Base-by-base conservation (phyloP, 2,888 invertebrate species). In the Biston betularia region DNA sequence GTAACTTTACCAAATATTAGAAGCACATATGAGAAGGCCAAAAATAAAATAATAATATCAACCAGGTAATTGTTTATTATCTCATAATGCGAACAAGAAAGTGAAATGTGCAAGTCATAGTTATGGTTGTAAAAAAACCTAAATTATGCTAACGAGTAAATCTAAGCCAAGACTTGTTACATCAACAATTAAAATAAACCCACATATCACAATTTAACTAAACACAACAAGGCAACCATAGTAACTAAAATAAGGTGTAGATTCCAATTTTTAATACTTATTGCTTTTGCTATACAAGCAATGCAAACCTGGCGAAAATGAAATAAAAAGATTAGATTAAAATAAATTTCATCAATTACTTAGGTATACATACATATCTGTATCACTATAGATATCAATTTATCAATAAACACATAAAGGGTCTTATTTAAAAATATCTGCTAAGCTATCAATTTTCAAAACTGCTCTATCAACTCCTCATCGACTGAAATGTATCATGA, bases 141-240 rank as follows among this genome's bases (percentile, higher is more conserved):
- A 88, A 85, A 79, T 83, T 81, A 84, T 50, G 45, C 70, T 69
- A 73, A 73, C 69, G 65, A 71, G 57, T 68, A 57, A 65, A 63
- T 69, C 67, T 71, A 74, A 69, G 70, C 68, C 74, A 78, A 82
- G 75, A 78, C 81, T 84, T 78, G 79, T 83, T 84, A 83, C 77
- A 82, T 84, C 85, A 90, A 89, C 84, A 84, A 83, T 81, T 79
- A 79, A 85, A 77, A 74, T 84, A 85, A 88, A 86, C 82, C 82
- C 82, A 79, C 83, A 87, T 89, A 92, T 92, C 93, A 93, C 92
- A 92, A 89, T 89, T 89, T 84, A 89, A 89, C 87, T 89, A 89
- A 92, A 91, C 85, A 89, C 87, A 89, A 90, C 83, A 87, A 86
- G 81, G 81, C 81, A 62, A 67, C 54, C 40, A 72, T 81, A 81